These are phyloP conservation scores for Zalophus californianus DNA, from an alignment of 2,797 vertebrate species.

Conservation along the genomic window DNA sequence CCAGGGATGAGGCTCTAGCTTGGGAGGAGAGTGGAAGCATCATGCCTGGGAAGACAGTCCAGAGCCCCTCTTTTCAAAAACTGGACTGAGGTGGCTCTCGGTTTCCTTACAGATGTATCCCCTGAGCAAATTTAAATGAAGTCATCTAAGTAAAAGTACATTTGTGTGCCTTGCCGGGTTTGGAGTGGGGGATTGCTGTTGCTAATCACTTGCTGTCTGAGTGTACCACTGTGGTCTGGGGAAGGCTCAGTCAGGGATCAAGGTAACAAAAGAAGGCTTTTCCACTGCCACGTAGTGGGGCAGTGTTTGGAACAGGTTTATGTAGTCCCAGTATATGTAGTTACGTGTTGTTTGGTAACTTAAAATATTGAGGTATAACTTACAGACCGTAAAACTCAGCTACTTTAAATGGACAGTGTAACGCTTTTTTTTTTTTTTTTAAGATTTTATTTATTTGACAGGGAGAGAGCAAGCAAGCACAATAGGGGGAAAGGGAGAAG, in stretches of 20 bases:
- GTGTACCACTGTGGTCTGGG: background rate
- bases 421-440: too few species aligned
- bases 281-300: fast-evolving
- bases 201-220: background rate
- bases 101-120: background rate
- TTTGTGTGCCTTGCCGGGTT: background rate
- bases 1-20: background rate
- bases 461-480: too few species aligned
- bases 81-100: background rate
- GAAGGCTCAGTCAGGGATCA: background rate
- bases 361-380: background rate
- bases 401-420: background rate
- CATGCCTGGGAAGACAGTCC: background rate
- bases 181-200: background rate
- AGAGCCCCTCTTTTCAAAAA: background rate
- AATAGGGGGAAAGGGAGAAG: too few species aligned
- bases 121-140: background rate
- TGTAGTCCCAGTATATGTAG: background rate
- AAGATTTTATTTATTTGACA: too few species aligned
- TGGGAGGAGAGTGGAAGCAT: background rate
- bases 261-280: background rate
- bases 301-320: background rate
- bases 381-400: background rate
- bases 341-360: background rate
- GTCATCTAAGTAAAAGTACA: background rate